phyloP scores from a whole-genome alignment of 2,888 invertebrate genomes.

The Plagodis pulveraria region DNA sequence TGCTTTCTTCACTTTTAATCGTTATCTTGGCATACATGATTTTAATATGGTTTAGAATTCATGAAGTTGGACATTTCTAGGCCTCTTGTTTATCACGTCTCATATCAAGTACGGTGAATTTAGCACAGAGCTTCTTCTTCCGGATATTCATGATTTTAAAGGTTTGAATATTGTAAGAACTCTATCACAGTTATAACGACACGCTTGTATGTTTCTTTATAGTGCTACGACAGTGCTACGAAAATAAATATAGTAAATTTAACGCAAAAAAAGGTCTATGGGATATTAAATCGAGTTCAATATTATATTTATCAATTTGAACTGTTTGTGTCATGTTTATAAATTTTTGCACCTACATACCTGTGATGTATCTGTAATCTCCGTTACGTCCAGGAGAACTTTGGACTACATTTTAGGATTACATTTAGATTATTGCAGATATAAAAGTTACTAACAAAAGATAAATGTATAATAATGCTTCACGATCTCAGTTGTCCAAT shows the following conservation, averaged over 20 bases:
- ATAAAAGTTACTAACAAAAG: constrained; percentile 36
- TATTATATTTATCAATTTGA: constrained; percentile 8
- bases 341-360: neutral
- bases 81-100: constrained; percentile 63
- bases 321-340: constrained; percentile 1
- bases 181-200: neutral
- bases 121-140: constrained; percentile 44
- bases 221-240: constrained; percentile 32
- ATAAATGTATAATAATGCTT: constrained; percentile 46
- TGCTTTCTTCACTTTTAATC: constrained; percentile 44
- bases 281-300: neutral
- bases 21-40: constrained; percentile 45
- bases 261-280: neutral
- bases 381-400: constrained; percentile 8
- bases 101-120: constrained; percentile 55
- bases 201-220: neutral
- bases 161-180: no score
- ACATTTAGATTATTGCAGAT: constrained; percentile 33
- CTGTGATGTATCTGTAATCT: constrained; percentile 11
- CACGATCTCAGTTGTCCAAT: constrained; percentile 63
- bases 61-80: constrained; percentile 52
- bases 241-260: constrained; percentile 3
- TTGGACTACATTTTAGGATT: constrained; percentile 24
- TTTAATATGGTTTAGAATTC: constrained; percentile 50
- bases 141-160: constrained; percentile 1